Base-by-base conservation (phyloP, 2,797 vertebrate species). In the Sebastes iracundus region DNA sequence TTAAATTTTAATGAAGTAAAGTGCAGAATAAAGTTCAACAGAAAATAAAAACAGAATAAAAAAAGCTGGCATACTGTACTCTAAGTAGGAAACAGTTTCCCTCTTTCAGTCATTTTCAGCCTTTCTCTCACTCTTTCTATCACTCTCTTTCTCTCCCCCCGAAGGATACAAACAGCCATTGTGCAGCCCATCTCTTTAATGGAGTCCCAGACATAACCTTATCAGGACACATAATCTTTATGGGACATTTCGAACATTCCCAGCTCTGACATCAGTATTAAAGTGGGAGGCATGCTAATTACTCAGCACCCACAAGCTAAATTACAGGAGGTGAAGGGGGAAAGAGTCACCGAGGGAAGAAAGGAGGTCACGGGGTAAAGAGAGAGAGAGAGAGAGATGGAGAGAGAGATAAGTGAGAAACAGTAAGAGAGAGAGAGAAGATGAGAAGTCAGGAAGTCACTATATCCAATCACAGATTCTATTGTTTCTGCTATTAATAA, bases 401-500 rank as follows among this genome's bases (percentile, higher is more conserved):
- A 55, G 91, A 91, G 71, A 74, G 70, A 85, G 89, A 92, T 91
- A 87, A 88, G 77, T 65, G 79, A 80, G 74, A 79, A 72, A 64
- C 55, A 59, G 67, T 58, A 75, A 80, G 73, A 79, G 52, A 70
- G 77, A 46, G 63, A 72, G 20, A 83, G 80, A 86, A 86, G 77
- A 90, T 82, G 90, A 89, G 84, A 87, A 90, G 89, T 90, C 75
- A 90, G 79, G 72, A 86, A 92, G 90, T 87, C 83, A 65, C 83
- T 87, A 83, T 83, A 89, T 88, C 87, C 88, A 92, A 91, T 93
- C 88, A 95, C 88, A 93, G 86, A 90, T 91, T 92, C 90, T 90
- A 92, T 94, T 95, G 94, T 95, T 93, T 92, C 88, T 85, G 80
- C 77, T 90, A 93, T 96, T 94, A 96, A 95, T 96, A 94, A 96